Evolutionary conservation across 2,113 vertebrate genomes (phyloP).

Genomic region (Tympanuchus pallidicinctus): DNA sequence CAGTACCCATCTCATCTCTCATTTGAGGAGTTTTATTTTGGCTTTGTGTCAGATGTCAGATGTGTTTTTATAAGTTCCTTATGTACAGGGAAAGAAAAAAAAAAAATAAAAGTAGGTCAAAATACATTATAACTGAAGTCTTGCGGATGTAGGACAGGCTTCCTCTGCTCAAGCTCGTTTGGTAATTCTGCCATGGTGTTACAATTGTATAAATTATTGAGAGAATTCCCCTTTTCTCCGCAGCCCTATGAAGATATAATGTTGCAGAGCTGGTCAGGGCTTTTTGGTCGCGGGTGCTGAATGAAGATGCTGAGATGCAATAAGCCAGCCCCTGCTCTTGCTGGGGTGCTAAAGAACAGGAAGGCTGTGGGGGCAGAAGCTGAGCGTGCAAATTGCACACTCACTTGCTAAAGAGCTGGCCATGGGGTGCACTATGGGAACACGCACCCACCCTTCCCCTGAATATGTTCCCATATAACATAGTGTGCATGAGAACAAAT

Average conservation of each 20-base stretch:
- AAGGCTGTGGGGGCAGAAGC: background rate
- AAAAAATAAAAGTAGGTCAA: slow-evolving; percentile 16
- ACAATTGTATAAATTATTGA: slow-evolving; percentile 46
- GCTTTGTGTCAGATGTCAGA: background rate
- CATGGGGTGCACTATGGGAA: background rate
- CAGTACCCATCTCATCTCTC: background rate
- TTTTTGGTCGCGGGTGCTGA: background rate
- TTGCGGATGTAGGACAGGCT: slow-evolving; percentile 37
- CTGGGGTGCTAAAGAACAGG: background rate
- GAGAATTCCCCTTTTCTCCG: background rate
- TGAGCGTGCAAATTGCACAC: background rate
- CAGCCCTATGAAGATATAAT: background rate
- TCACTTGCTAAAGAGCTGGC: background rate
- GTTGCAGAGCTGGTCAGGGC: background rate
- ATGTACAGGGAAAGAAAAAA: background rate
- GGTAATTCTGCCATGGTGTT: background rate
- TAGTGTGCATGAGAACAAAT: background rate
- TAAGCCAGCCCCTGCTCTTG: background rate
- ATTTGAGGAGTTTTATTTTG: background rate
- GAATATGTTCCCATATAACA: background rate
- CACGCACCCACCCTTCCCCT: background rate
- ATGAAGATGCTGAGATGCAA: background rate
- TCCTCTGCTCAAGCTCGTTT: slow-evolving; percentile 38
- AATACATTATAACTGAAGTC: slow-evolving; percentile 18
- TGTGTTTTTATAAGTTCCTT: slow-evolving; percentile 5